Conservation (phyloP, 2,888 invertebrate species). For the Eupithecia vulgata region DNA sequence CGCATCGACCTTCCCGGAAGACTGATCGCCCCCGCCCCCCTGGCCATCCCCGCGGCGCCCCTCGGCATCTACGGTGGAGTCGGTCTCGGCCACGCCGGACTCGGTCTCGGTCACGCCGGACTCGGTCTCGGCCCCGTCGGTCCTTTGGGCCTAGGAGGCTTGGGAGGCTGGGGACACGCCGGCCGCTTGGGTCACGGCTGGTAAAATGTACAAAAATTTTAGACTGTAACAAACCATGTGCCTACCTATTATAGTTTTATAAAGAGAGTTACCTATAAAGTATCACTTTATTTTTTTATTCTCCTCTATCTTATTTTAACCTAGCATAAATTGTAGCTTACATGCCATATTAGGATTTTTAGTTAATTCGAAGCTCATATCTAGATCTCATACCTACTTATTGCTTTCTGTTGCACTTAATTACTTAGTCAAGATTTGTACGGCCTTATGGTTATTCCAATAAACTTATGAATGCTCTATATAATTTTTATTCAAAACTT, state of each 20-base stretch:
- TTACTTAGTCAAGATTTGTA: constrained; percentile 11
- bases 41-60: constrained; percentile 52
- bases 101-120: constrained; percentile 49
- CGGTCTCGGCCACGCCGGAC: constrained; percentile 47
- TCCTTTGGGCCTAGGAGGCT: constrained; percentile 44
- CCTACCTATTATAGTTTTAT: constrained; percentile 64
- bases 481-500: constrained; percentile 1
- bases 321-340: constrained; percentile 32
- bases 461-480: constrained; percentile 8
- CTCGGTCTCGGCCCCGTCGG: constrained; percentile 49
- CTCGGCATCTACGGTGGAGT: constrained; percentile 44
- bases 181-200: constrained; percentile 46
- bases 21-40: constrained; percentile 53
- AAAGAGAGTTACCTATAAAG: constrained; percentile 75
- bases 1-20: constrained; percentile 57
- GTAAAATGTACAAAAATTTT: constrained; percentile 56
- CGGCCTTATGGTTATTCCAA: constrained; percentile 5
- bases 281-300: constrained; percentile 39
- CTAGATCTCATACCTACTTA: constrained; percentile 14
- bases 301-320: neutral
- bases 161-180: constrained; percentile 32
- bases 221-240: constrained; percentile 49
- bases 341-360: constrained; percentile 1
- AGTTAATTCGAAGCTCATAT: constrained; percentile 12
- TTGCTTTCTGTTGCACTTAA: constrained; percentile 10